Conservation (phyloP, 2,797 vertebrate species). For the Thalassophryne amazonica region DNA sequence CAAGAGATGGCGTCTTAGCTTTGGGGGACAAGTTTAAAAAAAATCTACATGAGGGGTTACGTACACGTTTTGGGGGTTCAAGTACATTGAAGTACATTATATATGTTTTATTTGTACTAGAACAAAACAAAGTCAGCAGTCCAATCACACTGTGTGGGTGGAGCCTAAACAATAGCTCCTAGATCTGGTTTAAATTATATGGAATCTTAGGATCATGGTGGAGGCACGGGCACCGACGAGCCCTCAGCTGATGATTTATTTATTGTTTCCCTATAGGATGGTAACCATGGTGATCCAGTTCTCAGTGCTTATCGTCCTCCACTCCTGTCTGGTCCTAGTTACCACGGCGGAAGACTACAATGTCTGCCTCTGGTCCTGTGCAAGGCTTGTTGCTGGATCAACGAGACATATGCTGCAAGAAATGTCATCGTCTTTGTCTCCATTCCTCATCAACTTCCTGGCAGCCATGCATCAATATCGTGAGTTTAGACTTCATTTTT, state of each 20-base stretch:
- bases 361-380: slow-evolving; percentile 92
- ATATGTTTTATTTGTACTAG: too few species aligned
- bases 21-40: too few species aligned
- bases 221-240: too few species aligned
- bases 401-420: slow-evolving; percentile 92
- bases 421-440: slow-evolving; percentile 94
- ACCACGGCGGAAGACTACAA: slow-evolving; percentile 97
- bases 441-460: slow-evolving; percentile 97
- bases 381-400: slow-evolving; percentile 97
- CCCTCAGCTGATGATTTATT: neutral
- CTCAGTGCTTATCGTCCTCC: slow-evolving; percentile 91
- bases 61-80: too few species aligned
- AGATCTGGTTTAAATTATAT: too few species aligned
- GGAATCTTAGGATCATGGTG: too few species aligned
- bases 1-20: too few species aligned
- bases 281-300: slow-evolving; percentile 94
- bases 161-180: too few species aligned
- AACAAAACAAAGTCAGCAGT: too few species aligned
- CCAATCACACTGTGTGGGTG: too few species aligned
- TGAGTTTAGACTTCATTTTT: slow-evolving; percentile 67
- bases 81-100: too few species aligned
- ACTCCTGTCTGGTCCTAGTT: slow-evolving; percentile 89
- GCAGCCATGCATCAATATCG: slow-evolving; percentile 96
- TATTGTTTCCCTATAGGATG: slow-evolving; percentile 73
- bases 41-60: too few species aligned